Base-by-base conservation (phyloP, 2,888 invertebrate genomes). In the Drosophila koepferae region DNA sequence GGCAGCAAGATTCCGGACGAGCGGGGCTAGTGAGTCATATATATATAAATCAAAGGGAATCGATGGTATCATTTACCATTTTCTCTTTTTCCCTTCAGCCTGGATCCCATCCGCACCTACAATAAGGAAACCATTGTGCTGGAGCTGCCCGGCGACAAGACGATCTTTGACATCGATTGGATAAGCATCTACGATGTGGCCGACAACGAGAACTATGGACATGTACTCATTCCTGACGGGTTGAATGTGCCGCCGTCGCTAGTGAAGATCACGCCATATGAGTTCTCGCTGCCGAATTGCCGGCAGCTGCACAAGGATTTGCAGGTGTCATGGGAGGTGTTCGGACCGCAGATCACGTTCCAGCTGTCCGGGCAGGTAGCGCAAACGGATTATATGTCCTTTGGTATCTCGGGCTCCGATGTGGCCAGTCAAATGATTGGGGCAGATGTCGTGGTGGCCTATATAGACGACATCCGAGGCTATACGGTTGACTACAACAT, bases 281-380 rank as follows among this genome's bases (percentile, higher is more conserved):
- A 95, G 86, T 94, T 95, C 72, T 93, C 95, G 55, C 92, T 98
- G 70, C 97, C 98, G 54, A 96, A 97, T 92, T 98, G 98, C 91
- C 93, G 96, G 55, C 98, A 98, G 92, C 94, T 98, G 63, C 98
- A 98, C 93, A 96, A 96, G 91, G 95, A 97, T 91, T 94, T 96
- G 77, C 97, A 97, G 94, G 95, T 97, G 2, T 96, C 96, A 12
- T 98, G 98, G 98, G 98, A 98, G 92, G 96, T 98, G 34, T 98
- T 98, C 92, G 98, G 98, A 0, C 97, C 96, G 28, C 96, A 96
- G 92, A 95, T 98, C 76, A 98, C 98, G 10, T 94, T 98, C 63
- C 96, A 98, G 92, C 93, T 98, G 14, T 96, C 97, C 14, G 98
- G 96, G 1, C 96, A 96, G 94, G 93, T 93, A 43, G 94, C 91